Percentiles rank a stretch among this genome's conserved stretches.
Evolutionary conservation across 2,113 vertebrate genomes (phyloP).

Genomic region (Lampris incognitus): DNA sequence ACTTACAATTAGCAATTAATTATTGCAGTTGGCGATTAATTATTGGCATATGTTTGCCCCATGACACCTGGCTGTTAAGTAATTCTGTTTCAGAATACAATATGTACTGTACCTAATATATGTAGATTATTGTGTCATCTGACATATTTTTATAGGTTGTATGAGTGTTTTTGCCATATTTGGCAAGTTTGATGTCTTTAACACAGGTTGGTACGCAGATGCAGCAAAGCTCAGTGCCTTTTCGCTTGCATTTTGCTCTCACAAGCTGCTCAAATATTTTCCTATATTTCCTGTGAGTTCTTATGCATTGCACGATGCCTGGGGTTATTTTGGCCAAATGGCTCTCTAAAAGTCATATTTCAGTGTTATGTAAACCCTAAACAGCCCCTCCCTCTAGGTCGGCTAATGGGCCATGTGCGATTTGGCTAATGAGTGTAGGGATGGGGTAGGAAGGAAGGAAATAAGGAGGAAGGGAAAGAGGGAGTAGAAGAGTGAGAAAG

Average conservation of each 20-base stretch:
- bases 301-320: constrained; percentile 9
- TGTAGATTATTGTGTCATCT: not conserved
- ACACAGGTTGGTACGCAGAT: too few species aligned
- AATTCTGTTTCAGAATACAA: not conserved
- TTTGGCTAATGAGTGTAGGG: constrained; percentile 11
- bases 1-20: not conserved
- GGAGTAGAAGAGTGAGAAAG: not conserved
- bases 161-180: not conserved
- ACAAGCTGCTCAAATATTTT: not conserved
- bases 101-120: not conserved
- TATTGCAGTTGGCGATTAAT: not conserved
- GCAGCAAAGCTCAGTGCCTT: not conserved
- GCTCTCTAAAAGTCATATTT: constrained; percentile 34
- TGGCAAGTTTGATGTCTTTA: not conserved
- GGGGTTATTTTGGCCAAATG: constrained; percentile 11
- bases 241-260: not conserved
- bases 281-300: not conserved
- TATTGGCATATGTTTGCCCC: not conserved
- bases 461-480: not conserved
- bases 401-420: constrained; percentile 19
- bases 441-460: not conserved
- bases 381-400: not conserved
- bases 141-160: not conserved
- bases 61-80: not conserved
- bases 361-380: constrained; percentile 30